Evolutionary conservation across 2,113 vertebrate species (phyloP), one percentile per base, ranked within the genome.

Genomic region (Brachirus orientalis): DNA sequence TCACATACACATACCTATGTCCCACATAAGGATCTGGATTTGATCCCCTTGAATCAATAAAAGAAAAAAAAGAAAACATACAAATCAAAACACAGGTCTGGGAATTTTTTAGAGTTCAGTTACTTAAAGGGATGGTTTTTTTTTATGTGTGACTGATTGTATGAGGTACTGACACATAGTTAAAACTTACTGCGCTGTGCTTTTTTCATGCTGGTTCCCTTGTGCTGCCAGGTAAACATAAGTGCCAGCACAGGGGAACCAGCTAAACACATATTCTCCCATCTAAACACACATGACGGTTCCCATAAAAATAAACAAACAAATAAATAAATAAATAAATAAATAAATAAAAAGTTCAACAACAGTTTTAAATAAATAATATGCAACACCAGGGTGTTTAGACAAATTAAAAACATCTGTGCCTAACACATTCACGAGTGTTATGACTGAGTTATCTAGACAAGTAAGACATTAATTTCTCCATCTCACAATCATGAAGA

Each of bases 341-440:
- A 2, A 45, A 45, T 12, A n/a, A 63, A 47, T 20, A 20, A 63
- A 17, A 58, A n/a, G 7, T 8, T 36, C 38, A 17, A 13, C 69
- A 69, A 67, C 40, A 57, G 45, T 57, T 56, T 70, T 10, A 12
- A 80, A 69, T 70, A 84, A 80, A 84, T 80, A 56, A 80, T 50
- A 41, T 69, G 37, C 45, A 67, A 36, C 44, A 53, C 28, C 54
- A 8, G 44, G 33, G 72, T 58, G 45, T 59, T 68, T 51, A 67
- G n/a, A 33, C 59, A n/a, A 70, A 53, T 10, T 10, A 10, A 8
- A 28, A 28, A 8, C 41, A n/a, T 66, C 58, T 33, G 16, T 7
- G 16, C 17, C 40, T 17, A 44, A 58, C 47, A 63, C 63, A 74
- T 74, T 77, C 65, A 62, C 14, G 16, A 12, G 50, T 65, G 28